A percentile compares a stretch with the other conserved stretches of the same genome.
phyloP scores from a whole-genome alignment of 2,113 vertebrate species.

The Vidua macroura region DNA sequence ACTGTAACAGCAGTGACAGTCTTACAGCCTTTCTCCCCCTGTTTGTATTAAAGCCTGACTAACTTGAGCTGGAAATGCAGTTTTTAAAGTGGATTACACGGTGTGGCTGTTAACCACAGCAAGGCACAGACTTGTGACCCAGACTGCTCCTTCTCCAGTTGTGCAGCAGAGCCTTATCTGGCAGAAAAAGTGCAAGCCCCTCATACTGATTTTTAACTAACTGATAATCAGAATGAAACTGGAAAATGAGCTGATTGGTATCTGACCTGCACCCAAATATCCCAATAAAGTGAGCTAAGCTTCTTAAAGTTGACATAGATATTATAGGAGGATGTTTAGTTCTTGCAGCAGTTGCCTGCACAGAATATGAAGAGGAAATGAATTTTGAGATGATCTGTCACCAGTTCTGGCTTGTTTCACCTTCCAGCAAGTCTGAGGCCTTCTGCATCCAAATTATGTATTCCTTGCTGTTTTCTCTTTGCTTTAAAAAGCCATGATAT shows the following conservation, averaged over 20 bases:
- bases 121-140: background rate
- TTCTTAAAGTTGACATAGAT: conserved; percentile 28
- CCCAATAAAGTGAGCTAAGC: background rate
- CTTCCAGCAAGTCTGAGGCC: background rate
- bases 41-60: background rate
- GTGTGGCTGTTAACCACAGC: background rate
- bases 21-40: background rate
- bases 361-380: background rate
- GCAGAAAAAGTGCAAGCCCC: background rate
- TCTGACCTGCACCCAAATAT: background rate
- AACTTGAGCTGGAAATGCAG: background rate
- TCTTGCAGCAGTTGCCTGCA: background rate
- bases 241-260: background rate
- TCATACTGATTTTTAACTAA: conserved; percentile 25
- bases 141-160: background rate
- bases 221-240: background rate
- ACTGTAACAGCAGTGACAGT: background rate
- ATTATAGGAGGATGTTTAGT: background rate
- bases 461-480: background rate
- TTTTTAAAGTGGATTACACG: background rate
- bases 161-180: background rate
- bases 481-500: background rate
- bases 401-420: background rate
- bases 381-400: background rate
- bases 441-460: background rate